Base-by-base conservation (phyloP, 2,113 vertebrate species). In the Acanthisitta chloris region DNA sequence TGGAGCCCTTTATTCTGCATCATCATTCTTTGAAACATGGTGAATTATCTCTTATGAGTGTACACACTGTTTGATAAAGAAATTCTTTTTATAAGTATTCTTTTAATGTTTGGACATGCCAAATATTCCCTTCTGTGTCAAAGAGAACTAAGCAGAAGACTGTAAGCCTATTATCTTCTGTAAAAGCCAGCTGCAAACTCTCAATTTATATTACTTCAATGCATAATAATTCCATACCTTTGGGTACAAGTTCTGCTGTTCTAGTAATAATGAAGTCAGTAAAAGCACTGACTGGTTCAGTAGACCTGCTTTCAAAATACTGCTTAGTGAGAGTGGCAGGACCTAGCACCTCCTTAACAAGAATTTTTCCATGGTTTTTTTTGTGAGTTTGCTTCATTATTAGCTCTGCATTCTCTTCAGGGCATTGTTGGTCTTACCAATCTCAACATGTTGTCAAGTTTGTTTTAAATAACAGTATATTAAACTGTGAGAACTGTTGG, bases 51-150 rank as follows among this genome's bases (percentile, higher is more conserved):
- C 36, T 72, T 90, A 49, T 8, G 54, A 73, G 15, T 40, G 4
- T 61, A 88, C 31, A 57, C 19, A 57, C 5, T 23, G 9, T 86
- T 96, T 86, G 86, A 92, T 89, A 96, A 92, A 54, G 28, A 90
- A 96, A 72, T 94, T 67, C 0, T 65, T 91, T 85, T 51, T 5
- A 3, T 62, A 79, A 71, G 16, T 61, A 65, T 76, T 91, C 70
- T 79, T 94, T 94, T 89, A 79, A 79, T 86, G 45, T 89, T 79
- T 96, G 74, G 49, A 89, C 51, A 52, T 80, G 81, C n/a, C 71
- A 86, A 61, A 72, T 91, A 89, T 54, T 87, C 57, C 62, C 36
- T 79, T 91, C 40, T 55, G 40, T 81, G 69, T 94, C 77, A 85
- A 92, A 95, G 16, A 81, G 28, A 91, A 61, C 52, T 65, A 69